A percentile compares a stretch with the other conserved stretches of the same genome.
Conservation (phyloP, 2,113 vertebrate species). For the Periophthalmus modestus region DNA sequence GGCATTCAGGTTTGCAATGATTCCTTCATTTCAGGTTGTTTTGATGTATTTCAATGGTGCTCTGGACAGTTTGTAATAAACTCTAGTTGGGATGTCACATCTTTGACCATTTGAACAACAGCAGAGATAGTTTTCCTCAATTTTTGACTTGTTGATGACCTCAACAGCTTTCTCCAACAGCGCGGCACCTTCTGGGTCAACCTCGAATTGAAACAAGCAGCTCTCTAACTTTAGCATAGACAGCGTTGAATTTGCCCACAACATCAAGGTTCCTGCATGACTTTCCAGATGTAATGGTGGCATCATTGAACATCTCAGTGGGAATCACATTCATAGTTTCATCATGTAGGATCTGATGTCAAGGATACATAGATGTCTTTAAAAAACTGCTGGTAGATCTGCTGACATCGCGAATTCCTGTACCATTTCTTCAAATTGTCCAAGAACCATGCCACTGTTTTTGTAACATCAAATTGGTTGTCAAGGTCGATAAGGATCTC, state of each 20-base stretch:
- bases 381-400: conserved; percentile 61
- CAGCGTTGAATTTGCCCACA: conserved; percentile 72
- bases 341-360: conserved; percentile 55
- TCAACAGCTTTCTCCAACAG: conserved; percentile 80
- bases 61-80: conserved; percentile 64
- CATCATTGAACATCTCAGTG: conserved; percentile 61
- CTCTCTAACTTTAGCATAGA: conserved; percentile 70
- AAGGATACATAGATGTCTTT: conserved; percentile 59
- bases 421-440: conserved; percentile 71
- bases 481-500: conserved; percentile 82
- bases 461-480: conserved; percentile 72
- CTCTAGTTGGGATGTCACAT: conserved; percentile 69
- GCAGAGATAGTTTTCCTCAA: conserved; percentile 78
- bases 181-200: conserved; percentile 75
- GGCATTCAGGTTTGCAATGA: conserved; percentile 80
- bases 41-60: conserved; percentile 76
- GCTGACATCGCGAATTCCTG: conserved; percentile 73
- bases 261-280: conserved; percentile 78
- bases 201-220: conserved; percentile 77
- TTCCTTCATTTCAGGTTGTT: conserved; percentile 75
- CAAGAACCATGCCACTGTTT: conserved; percentile 67
- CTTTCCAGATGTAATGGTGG: conserved; percentile 61
- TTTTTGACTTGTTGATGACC: conserved; percentile 77
- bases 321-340: conserved; percentile 59
- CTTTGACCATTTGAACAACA: conserved; percentile 68